phyloP scores from a whole-genome alignment of 2,113 vertebrate genomes.

The Psettodes erumei region DNA sequence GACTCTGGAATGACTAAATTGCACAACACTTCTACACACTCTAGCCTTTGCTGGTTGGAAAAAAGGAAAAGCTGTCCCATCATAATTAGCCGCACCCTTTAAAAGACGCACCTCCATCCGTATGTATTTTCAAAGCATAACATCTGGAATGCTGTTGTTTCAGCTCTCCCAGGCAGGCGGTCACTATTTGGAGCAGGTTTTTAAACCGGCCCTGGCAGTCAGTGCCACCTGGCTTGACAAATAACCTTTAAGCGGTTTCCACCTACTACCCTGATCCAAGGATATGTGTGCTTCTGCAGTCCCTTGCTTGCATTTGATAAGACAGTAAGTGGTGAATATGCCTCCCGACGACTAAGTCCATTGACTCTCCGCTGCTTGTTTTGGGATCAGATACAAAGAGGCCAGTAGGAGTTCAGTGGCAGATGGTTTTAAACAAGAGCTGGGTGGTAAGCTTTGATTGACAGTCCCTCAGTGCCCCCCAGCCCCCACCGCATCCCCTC shows the following conservation, averaged over 20 bases:
- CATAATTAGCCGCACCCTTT: conserved; percentile 57
- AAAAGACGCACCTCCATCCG: conserved; percentile 17
- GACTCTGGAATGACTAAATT: conserved; percentile 67
- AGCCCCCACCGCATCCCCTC: background rate
- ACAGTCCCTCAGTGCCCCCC: conserved; percentile 44
- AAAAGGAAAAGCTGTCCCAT: conserved; percentile 13
- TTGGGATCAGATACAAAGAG: conserved; percentile 71
- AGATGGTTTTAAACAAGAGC: conserved; percentile 77
- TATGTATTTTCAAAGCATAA: conserved; percentile 51
- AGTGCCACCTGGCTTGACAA: conserved; percentile 60
- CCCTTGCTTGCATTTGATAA: conserved; percentile 68
- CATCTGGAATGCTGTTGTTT: conserved; percentile 65
- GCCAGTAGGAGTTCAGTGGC: conserved; percentile 61
- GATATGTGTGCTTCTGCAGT: conserved; percentile 41
- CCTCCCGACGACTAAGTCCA: conserved; percentile 46
- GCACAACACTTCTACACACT: conserved; percentile 40
- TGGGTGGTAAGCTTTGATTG: conserved; percentile 69
- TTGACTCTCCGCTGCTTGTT: conserved; percentile 43
- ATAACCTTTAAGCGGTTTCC: conserved; percentile 69
- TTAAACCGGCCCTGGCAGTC: conserved; percentile 54
- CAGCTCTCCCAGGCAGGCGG: conserved; percentile 36
- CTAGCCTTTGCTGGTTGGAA: conserved; percentile 16
- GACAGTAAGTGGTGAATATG: conserved; percentile 64
- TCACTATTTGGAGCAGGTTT: conserved; percentile 53
- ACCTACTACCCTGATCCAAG: conserved; percentile 56